Base-by-base conservation (phyloP, 2,888 invertebrate species). In the Loripinus fragilis region DNA sequence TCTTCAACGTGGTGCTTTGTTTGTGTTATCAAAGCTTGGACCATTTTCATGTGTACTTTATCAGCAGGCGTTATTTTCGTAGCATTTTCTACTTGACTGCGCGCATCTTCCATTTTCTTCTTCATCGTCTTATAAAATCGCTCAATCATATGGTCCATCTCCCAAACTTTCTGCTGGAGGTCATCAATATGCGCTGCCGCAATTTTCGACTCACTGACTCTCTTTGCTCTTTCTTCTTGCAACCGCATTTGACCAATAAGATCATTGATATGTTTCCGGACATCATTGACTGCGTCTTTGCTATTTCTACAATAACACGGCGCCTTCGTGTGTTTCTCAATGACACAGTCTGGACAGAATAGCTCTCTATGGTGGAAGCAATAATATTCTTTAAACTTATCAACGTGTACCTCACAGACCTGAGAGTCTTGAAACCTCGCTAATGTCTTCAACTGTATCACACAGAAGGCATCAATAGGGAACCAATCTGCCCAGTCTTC, bases 401-500 rank as follows among this genome's bases (percentile, higher is more conserved):
- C 84, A 3, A 42, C 73, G 41, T 84, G 84, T 8, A 81, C 65
- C 73, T 81, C 81, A 45, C 84, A 84, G 20, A 84, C 76, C 50
- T 79, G 80, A 17, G 84, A 75, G 28, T 81, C 81, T 52, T 84
- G 80, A 41, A 81, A 84, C 42, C 81, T 50, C 28, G 70, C 79
- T 2, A 84, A 60, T 0, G 84, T 84, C 33, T 84, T 72, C 48
- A 84, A 41, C 69, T 84, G 84, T 30, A 84, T 81, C 8, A 80
- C 81, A 72, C 81, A 80, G 68, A 84, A 84, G 10, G 84, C 84
- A 48, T 84, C 84, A 8, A 84, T 78, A 10, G 84, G 84, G 64
- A 84, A 84, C 81, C 81, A 81, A 42, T 81, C 81, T 0, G 84
- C 79, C 81, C 84, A 84, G 48, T 84, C 78, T 45, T 81, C 84